These are phyloP conservation scores for Nematolebias whitei DNA, from an alignment of 2,113 vertebrate species.

Conservation along the genomic window DNA sequence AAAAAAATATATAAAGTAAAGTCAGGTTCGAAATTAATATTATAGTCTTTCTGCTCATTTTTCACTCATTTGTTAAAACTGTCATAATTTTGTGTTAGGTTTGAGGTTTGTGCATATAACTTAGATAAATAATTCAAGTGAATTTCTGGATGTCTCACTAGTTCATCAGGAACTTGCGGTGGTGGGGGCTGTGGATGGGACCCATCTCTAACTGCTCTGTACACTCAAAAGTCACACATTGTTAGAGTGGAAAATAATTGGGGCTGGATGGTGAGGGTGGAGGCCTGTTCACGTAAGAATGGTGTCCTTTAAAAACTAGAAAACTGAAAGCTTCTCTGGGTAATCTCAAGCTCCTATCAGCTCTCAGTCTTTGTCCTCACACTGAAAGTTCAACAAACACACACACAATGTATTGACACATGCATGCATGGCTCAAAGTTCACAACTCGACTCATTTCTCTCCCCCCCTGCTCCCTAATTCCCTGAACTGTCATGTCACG, in stretches of 20 bases:
- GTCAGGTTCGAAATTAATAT: no score
- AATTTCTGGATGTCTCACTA: neutral
- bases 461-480: constrained; percentile 37
- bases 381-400: constrained; percentile 28
- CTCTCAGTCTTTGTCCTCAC: constrained; percentile 43
- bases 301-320: constrained; percentile 47
- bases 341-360: constrained; percentile 57
- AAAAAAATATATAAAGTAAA: no score
- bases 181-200: constrained; percentile 9
- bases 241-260: constrained; percentile 49
- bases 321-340: constrained; percentile 61
- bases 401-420: constrained; percentile 11
- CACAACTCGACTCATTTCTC: constrained; percentile 32
- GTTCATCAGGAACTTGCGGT: neutral
- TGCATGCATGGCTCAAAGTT: constrained; percentile 15
- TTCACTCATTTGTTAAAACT: no score
- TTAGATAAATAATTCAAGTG: no score
- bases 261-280: neutral
- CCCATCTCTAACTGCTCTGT: constrained; percentile 6
- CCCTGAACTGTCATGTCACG: constrained; percentile 39
- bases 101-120: no score
- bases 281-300: neutral
- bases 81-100: no score
- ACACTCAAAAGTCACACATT: constrained; percentile 11
- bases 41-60: no score